Evolutionary conservation across 2,888 invertebrate genomes (phyloP).

Genomic region (Hyppa rectilinea): DNA sequence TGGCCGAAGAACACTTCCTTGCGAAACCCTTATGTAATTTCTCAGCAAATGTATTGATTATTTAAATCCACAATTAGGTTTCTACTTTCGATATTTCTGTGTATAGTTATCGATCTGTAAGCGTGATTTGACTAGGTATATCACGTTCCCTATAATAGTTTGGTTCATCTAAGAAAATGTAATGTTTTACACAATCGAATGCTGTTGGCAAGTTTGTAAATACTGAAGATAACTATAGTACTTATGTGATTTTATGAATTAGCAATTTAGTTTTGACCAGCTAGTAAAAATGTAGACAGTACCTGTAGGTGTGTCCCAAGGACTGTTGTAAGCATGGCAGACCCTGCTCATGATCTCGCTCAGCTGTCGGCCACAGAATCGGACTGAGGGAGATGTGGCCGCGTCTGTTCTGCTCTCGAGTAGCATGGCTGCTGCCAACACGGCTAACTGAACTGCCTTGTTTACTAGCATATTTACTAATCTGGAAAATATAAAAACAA

Average conservation of each 20-base stretch:
- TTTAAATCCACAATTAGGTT: not conserved
- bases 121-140: not conserved
- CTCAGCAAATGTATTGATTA: not conserved
- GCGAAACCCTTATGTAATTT: not conserved
- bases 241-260: not conserved
- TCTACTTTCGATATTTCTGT: not conserved
- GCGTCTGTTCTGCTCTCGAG: conserved; percentile 77
- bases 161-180: not conserved
- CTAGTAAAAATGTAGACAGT: conserved; percentile 11
- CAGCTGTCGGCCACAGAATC: conserved; percentile 85
- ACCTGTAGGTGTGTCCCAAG: conserved; percentile 88
- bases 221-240: not conserved
- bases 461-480: conserved; percentile 78
- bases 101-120: not conserved
- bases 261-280: not conserved
- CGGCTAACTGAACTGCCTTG: conserved; percentile 76
- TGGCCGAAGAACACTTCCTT: conserved; percentile 12
- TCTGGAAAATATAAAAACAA: conserved; percentile 46
- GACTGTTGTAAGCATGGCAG: conserved; percentile 87
- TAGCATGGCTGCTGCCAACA: conserved; percentile 78
- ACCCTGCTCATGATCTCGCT: conserved; percentile 86
- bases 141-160: not conserved
- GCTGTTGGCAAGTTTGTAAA: not conserved
- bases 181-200: conserved; percentile 9
- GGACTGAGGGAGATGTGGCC: conserved; percentile 76